These are phyloP conservation scores for Polydrusus pterygomalis DNA, from an alignment of 2,888 invertebrate genomes.

Conservation along the genomic window DNA sequence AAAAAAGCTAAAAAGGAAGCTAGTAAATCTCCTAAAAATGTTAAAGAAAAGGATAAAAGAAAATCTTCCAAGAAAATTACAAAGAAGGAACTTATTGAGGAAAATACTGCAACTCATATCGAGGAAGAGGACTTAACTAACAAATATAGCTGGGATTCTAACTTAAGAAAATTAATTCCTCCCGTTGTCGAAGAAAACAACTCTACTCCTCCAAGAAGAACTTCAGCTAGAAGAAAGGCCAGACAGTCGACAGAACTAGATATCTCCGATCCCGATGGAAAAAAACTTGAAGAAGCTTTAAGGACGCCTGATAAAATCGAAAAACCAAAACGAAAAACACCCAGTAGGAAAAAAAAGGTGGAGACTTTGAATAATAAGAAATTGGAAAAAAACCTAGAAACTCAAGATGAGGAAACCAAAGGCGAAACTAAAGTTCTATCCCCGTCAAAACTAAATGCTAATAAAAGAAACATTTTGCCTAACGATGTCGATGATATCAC, in stretches of 20 bases:
- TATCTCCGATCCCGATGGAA: slow-evolving; percentile 30
- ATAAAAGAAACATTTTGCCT: slow-evolving; percentile 46
- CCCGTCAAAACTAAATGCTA: slow-evolving; percentile 47
- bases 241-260: slow-evolving; percentile 25
- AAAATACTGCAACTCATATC: not conserved
- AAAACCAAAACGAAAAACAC: slow-evolving; percentile 37
- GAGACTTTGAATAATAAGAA: slow-evolving; percentile 9
- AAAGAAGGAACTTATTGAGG: slow-evolving; percentile 1
- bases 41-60: slow-evolving; percentile 2
- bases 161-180: slow-evolving; percentile 26
- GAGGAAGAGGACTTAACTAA: too few species aligned
- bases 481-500: slow-evolving; percentile 39
- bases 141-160: slow-evolving; percentile 35
- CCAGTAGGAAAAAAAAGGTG: slow-evolving; percentile 5
- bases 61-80: slow-evolving; percentile 6
- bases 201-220: slow-evolving; percentile 15
- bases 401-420: slow-evolving; percentile 18
- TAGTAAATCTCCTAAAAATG: slow-evolving; percentile 17
- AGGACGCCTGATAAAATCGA: slow-evolving; percentile 35
- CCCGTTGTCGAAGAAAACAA: not conserved
- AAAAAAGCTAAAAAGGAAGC: slow-evolving; percentile 11
- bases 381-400: not conserved
- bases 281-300: slow-evolving; percentile 42
- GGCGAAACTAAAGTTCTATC: slow-evolving; percentile 40
- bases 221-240: slow-evolving; percentile 1